Conservation (phyloP, 2,797 vertebrate species). For the Halcyon smyrnensis region DNA sequence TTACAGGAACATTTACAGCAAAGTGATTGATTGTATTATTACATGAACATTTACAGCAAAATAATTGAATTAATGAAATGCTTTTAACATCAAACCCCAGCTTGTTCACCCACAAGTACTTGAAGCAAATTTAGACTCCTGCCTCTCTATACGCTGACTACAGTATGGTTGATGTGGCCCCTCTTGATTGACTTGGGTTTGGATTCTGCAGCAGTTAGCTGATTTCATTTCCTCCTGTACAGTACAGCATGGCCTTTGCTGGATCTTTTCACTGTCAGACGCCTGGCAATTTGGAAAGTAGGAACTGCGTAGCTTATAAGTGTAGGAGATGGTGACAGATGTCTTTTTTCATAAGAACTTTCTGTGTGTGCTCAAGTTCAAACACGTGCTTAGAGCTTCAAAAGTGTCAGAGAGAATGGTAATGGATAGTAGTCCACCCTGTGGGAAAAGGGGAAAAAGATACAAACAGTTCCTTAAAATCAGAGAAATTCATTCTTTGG, state of each 20-base stretch:
- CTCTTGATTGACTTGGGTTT: slow-evolving; percentile 20
- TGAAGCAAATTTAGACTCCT: slow-evolving; percentile 6
- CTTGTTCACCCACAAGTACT: neutral
- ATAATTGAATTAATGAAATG: neutral
- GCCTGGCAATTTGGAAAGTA: neutral
- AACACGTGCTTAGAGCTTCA: neutral
- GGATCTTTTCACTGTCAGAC: neutral
- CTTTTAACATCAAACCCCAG: neutral
- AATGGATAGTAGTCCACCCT: neutral
- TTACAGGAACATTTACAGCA: neutral
- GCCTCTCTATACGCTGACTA: neutral
- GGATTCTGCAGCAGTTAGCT: neutral
- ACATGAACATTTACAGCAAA: no score
- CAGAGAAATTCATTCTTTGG: neutral
- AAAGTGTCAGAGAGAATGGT: neutral
- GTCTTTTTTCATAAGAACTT: neutral
- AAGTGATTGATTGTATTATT: neutral
- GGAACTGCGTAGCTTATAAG: neutral
- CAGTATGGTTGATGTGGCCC: neutral
- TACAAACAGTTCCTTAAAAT: neutral
- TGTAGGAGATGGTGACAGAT: neutral
- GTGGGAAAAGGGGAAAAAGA: neutral
- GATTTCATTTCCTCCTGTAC: slow-evolving; percentile 9
- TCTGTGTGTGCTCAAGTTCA: neutral
- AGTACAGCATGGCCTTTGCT: neutral